Conservation (phyloP, 2,888 invertebrate species). For the Malthinus flaveolus region DNA sequence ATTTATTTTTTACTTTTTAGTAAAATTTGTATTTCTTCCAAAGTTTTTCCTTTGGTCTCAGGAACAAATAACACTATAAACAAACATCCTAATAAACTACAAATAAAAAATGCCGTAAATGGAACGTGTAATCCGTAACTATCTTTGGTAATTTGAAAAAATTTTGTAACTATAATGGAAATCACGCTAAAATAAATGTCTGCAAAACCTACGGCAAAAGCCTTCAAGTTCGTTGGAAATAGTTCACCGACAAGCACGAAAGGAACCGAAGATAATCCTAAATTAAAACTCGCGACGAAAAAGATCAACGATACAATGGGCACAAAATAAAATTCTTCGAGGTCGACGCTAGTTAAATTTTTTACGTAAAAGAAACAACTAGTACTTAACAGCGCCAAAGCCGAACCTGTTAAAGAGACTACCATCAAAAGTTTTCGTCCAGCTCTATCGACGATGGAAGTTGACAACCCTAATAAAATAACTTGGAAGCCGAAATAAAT, state of each 20-base stretch:
- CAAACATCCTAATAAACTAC: not conserved
- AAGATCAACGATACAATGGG: slow-evolving; percentile 53
- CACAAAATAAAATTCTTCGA: slow-evolving; percentile 45
- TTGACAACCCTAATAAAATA: slow-evolving; percentile 59
- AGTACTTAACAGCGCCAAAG: slow-evolving; percentile 47
- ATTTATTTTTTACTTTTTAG: too few species aligned
- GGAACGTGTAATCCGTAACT: slow-evolving; percentile 64
- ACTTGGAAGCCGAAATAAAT: slow-evolving; percentile 61
- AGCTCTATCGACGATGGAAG: slow-evolving; percentile 62
- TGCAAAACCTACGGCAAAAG: slow-evolving; percentile 58
- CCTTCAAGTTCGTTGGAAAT: slow-evolving; percentile 58
- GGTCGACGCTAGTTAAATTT: slow-evolving; percentile 41
- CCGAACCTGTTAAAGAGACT: slow-evolving; percentile 54
- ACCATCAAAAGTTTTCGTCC: slow-evolving; percentile 66
- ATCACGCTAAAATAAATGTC: slow-evolving; percentile 55
- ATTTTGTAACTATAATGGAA: slow-evolving; percentile 53
- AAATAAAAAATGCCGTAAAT: slow-evolving; percentile 7
- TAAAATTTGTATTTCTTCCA: slow-evolving; percentile 49
- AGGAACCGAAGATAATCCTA: slow-evolving; percentile 57
- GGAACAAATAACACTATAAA: slow-evolving; percentile 10
- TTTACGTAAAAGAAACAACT: slow-evolving; percentile 52
- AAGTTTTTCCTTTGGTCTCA: slow-evolving; percentile 69
- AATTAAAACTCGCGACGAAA: slow-evolving; percentile 54
- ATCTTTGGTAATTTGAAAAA: slow-evolving; percentile 58
- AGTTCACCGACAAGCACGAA: slow-evolving; percentile 57